Base-by-base conservation (phyloP, 2,888 invertebrate species). In the Standfussiana lucernea region DNA sequence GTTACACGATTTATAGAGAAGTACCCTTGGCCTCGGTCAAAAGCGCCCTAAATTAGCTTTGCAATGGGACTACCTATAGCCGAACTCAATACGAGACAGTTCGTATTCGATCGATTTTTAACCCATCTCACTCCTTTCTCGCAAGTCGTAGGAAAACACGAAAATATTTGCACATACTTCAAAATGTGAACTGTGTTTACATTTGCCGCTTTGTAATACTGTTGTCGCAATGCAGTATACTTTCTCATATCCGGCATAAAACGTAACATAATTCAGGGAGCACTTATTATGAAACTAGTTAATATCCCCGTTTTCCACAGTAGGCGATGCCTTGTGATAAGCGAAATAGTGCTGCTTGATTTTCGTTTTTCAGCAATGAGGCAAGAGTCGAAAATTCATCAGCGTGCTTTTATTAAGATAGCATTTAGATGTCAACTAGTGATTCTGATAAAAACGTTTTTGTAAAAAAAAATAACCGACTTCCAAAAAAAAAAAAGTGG, bases 161-260 rank as follows among this genome's bases (percentile, higher is more conserved):
- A 71, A 80, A 85, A 83, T 86, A 74, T 80, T 86, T 82, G 53
- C 56, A 24, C n/a, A 73, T 21, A 71, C 68, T 80, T 64, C 68
- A 68, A 77, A 84, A 78, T 62, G 45, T 74, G 62, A 77, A 79
- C 78, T 79, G 72, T 82, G 79, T 79, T 81, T 70, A 80, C 61
- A 61, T 80, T 85, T 74, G 1, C 64, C 45, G 40, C 56, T 74
- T 56, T 65, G 77, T 80, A 72, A 88, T 80, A 82, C 37, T 71
- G 70, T 62, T 81, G 83, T 86, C 86, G 85, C 89, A 89, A 40
- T 89, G 88, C 89, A 88, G 88, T 83, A 73, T 73, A 66, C 66
- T 77, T 81, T 77, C 79, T 80, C 69, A 83, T 83, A 83, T 72
- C 66, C 61, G 15, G 77, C 68, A 65, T 37, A 59, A 65, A 84